Evolutionary conservation across 2,797 vertebrate species (phyloP).

Genomic region (Benthosema pterotum): DNA sequence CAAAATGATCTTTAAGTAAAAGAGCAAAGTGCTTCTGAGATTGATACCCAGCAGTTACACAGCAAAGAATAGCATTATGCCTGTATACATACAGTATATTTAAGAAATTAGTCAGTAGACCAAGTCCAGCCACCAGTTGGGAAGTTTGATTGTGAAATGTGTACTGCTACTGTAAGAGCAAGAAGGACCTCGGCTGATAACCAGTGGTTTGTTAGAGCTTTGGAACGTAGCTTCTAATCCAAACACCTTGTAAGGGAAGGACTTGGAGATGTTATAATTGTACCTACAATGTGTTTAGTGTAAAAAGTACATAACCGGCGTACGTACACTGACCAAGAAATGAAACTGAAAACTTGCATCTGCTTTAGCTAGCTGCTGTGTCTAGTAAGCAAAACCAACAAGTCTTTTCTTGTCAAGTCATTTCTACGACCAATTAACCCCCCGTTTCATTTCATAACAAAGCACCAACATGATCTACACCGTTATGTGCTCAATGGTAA

Average conservation of each 20-base stretch:
- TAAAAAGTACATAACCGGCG: accelerated
- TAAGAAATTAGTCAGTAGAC: no score
- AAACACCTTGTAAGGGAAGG: no score
- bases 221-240: background rate
- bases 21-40: no score
- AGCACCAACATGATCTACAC: background rate
- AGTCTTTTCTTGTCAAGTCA: no score
- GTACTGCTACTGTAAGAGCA: background rate
- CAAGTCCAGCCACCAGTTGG: no score
- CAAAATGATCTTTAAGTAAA: no score
- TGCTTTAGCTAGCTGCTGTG: constrained; percentile 33
- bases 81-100: no score
- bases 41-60: no score
- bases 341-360: constrained; percentile 5
- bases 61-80: no score
- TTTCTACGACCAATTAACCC: background rate
- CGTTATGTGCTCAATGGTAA: background rate
- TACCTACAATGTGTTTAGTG: background rate
- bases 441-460: background rate
- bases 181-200: background rate
- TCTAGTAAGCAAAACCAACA: background rate
- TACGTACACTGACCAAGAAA: background rate
- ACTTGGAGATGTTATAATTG: no score
- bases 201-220: background rate
- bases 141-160: background rate